Base-by-base conservation (phyloP, 2,797 vertebrate species). In the Tauraco hartlaubi region DNA sequence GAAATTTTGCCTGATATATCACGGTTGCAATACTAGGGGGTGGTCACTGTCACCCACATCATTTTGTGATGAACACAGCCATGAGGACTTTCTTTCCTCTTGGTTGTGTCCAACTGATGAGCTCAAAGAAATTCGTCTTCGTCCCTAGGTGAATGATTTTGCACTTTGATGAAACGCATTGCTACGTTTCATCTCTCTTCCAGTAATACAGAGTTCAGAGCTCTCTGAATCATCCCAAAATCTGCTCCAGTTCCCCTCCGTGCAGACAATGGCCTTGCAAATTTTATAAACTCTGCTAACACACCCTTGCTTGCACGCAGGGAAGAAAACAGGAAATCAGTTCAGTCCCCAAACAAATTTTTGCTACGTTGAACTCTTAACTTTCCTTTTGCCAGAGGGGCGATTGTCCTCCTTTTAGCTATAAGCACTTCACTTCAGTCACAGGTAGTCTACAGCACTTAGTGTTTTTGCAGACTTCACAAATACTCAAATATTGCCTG, bases 241-340 rank as follows among this genome's bases (percentile, higher is more conserved):
- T 43, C 67, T 82, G 52, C 23, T 85, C 20, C 41, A 61, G 67
- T 31, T 92, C 25, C 62, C 66, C 28, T 85, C 90, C 56, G 39
- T 41, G 51, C 59, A 85, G 71, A 94, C 61, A 88, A 86, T 35
- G 31, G 25, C 43, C 77, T 92, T 80, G 85, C 33, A 74, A 46
- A 67, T 85, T 88, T 86, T 88, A 63, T 66, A 80, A 85, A 87
- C 31, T 91, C 58, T 86, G 46, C 37, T 88, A 85, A 79, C 41
- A 85, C 33, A 61, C 12, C 12, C 80, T 84, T 58, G 55, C 62
- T 90, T 61, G 20, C 33, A 76, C 6, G 20, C 22, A 87, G 63
- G 14, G 76, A 89, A 95, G 39, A 82, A 89, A 71, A 58, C 5
- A 89, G 0, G 2, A 89, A 86, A 59, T 9, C 25, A 79, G 12